Percentiles rank a stretch among this genome's conserved stretches.
Conservation (phyloP, 2,888 invertebrate species). For the Busseola fusca region DNA sequence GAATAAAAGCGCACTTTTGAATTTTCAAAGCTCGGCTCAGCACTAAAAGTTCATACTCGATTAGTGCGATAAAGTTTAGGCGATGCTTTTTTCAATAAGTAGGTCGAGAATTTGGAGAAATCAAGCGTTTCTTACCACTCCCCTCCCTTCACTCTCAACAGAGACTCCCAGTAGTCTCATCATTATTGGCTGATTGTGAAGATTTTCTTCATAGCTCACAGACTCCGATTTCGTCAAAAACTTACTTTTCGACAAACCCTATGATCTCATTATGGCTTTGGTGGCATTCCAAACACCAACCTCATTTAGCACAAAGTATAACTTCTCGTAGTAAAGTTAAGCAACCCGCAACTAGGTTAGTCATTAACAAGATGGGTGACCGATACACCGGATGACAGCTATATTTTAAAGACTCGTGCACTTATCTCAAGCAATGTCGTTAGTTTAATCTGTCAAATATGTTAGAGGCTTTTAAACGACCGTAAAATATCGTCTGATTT, state of each 20-base stretch:
- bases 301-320: neutral
- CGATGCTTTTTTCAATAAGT: neutral
- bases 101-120: neutral
- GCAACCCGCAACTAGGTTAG: constrained; percentile 36
- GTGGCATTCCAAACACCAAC: neutral
- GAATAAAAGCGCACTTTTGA: neutral
- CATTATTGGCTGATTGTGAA: too few relatives aligned
- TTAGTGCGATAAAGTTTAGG: neutral
- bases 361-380: constrained; percentile 32
- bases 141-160: too few relatives aligned
- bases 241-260: too few relatives aligned
- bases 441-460: constrained; percentile 28
- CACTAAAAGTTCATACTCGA: neutral
- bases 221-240: neutral
- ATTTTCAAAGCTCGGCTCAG: neutral
- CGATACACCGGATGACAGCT: constrained; percentile 30
- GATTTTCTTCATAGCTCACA: neutral
- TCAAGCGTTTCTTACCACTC: too few relatives aligned
- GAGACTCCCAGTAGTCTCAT: too few relatives aligned
- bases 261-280: too few relatives aligned
- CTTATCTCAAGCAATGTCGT: constrained; percentile 42
- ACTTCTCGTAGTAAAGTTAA: constrained; percentile 22
- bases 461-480: constrained; percentile 10
- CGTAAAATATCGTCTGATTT: constrained; percentile 19
- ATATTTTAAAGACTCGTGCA: constrained; percentile 46